A percentile compares a stretch with the other conserved stretches of the same genome.
Conservation (phyloP, 2,113 vertebrate species). For the Toxotes chatareus region DNA sequence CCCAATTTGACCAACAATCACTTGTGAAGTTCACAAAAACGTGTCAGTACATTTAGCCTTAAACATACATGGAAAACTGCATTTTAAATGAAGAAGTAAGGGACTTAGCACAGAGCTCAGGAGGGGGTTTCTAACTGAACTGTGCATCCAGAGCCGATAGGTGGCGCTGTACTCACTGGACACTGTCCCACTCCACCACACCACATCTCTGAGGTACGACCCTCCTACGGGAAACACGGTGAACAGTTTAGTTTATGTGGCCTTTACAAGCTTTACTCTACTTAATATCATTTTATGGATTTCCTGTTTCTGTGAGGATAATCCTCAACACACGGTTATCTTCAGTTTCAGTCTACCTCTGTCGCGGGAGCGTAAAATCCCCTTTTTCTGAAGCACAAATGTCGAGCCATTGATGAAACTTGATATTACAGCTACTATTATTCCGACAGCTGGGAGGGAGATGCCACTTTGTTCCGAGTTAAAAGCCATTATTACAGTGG, state of each 20-base stretch:
- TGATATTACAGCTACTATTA: conserved; percentile 90
- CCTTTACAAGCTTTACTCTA: too few relatives aligned
- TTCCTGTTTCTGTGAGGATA: background rate
- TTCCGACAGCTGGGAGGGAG: conserved; percentile 75
- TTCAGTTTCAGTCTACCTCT: conserved; percentile 82
- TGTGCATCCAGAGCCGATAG: background rate
- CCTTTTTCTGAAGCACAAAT: conserved; percentile 95
- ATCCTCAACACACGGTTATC: fast-evolving
- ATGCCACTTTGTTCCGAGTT: background rate
- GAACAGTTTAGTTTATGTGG: background rate
- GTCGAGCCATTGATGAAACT: conserved; percentile 96
- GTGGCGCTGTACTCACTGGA: conserved; percentile 88
- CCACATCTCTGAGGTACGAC: conserved; percentile 90
- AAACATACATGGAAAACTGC: background rate
- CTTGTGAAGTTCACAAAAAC: conserved; percentile 74
- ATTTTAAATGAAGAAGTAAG: background rate
- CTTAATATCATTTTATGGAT: background rate
- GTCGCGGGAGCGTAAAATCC: conserved; percentile 90
- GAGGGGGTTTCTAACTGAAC: background rate
- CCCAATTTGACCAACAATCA: conserved; percentile 95
- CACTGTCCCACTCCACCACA: conserved; percentile 96
- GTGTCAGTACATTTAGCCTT: background rate
- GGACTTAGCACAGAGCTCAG: background rate
- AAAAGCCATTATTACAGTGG: conserved; percentile 32
- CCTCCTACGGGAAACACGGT: conserved; percentile 79